Base-by-base conservation (phyloP, 2,888 invertebrate species). In the Carabus problematicus region DNA sequence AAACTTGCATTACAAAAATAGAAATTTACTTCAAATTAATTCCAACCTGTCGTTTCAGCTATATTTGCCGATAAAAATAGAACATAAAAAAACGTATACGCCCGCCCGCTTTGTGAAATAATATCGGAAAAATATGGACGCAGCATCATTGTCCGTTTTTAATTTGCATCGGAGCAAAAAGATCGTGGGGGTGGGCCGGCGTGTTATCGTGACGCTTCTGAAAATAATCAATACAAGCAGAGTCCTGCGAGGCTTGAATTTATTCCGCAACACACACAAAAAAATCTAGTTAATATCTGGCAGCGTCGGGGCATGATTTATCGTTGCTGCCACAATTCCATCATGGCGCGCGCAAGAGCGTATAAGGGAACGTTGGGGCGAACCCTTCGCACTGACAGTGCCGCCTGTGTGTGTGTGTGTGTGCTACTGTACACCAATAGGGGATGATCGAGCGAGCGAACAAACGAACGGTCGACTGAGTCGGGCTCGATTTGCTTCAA, bases 231-330 rank as follows among this genome's bases (percentile, higher is more conserved):
- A 67, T 67, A 67, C 67, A 42, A 40, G 54, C 59, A 6, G 29
- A 6, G 29, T 29, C 45, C 45, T 49, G 67, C 29, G 6, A 29
- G 40, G 60, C 54, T 66, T 66, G 66, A 67, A 67, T 67, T 67
- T 67, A 67, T 67, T 67, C 60, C 60, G 60, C 67, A 67, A 67
- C 67, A 67, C 67, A 67, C 67, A 67, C 66, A 66, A 67, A 67
- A 62, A 67, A 67, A 67, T 60, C 67, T 67, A 67, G 67, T 67
- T 67, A 67, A 67, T 67, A 67, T 67, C 67, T 67, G 67, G 67
- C 67, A 59, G 67, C 67, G 67, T 60, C 60, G 67, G n/a, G 67
- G 52, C 43, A 69, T 69, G 69, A 69, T 69, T 62, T 49, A 69
- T 62, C 45, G 55, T 9, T 40, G 49, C 69, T 69, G 69, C 55